Base-by-base conservation (phyloP, 2,113 vertebrate genomes). In the Myodes glareolus region DNA sequence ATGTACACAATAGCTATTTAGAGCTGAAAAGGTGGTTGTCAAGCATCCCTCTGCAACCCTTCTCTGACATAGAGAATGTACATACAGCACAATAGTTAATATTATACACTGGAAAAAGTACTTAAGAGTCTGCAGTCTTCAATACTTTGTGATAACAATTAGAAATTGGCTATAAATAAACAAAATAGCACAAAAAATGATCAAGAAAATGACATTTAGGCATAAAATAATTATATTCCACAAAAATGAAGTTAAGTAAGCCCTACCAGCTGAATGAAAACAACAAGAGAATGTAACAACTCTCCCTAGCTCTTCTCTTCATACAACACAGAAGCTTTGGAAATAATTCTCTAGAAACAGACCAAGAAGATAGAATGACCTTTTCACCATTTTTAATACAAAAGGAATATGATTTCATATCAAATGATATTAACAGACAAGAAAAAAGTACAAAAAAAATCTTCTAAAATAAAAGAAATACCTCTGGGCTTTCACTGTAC, bases 1-100 rank as follows among this genome's bases (percentile, higher is more conserved):
- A 99, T 99, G 99, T 99, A 99, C 99, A 99, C 98, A 99, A 98
- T 99, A 98, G 98, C 99, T 98, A 98, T 98, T 99, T 98, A 98
- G 98, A 99, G 98, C 98, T 97, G 75, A 98, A 99, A 99, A 99
- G 99, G 99, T 99, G 98, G 98, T 98, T 98, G 98, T 98, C 98
- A 99, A 99, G 98, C 98, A 98, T 98, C 99, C 98, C 98, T 99
- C 96, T 98, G 99, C 98, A 99, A 98, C 98, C 95, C 98, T 99
- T 98, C 98, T 97, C 98, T 98, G 98, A 98, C 98, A 99, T 98
- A 98, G 99, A 99, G 99, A 99, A 99, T 98, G 98, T 99, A 99
- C 99, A 99, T 99, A 98, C 98, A 99, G 98, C 98, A 98, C 98
- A 98, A 98, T 98, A 98, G 97, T 98, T 99, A 98, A 98, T 96